Base-by-base conservation (phyloP, 2,888 invertebrate species). In the Heliconius ismenius region DNA sequence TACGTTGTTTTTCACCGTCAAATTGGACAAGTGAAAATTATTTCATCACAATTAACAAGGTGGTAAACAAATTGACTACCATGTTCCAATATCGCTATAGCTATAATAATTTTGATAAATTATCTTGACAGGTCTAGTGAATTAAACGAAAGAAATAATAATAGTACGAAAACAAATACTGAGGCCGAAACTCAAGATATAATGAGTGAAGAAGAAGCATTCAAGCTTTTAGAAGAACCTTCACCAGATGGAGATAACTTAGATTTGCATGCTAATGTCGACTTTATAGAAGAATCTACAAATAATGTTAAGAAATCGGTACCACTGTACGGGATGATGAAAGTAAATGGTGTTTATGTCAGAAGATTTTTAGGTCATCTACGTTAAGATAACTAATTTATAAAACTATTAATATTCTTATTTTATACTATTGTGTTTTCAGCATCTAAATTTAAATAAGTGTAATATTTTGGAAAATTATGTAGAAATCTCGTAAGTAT, bases 161-260 rank as follows among this genome's bases (percentile, higher is more conserved):
- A 68, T 43, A 24, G 4, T 9, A 43, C 67, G 13, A 60, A 60
- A 76, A 39, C 39, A 49, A 70, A 74, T 67, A 39, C 74, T 11
- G 58, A 28, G 2, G 15, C 2, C 0, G 62, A 62, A 79, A 65
- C 36, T 24, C 58, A 15, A 54, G 72, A 58, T n/a, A 36, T 79
- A 60, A 65, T 82, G 39, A 80, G 74, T 21, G 84, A 86, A 63
- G 70, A 79, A 2, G 84, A 88, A 80, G 89, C 85, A 0, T 78
- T 85, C 7, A 78, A 82, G 2, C 77, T 90, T 2, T 43, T 90
- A 1, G 76, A 84, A 10, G 85, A 84, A 0, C 90, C 90, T 0
- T 82, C 83, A 10, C 85, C 88, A 18, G 90, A 91, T 49, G 90
- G 91, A 2, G 90, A 90, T 76, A 84, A 89, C 26, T 77, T 88